Percentiles rank a stretch among this genome's conserved stretches.
phyloP scores from a whole-genome alignment of 1,140 invertebrate species.

The Planococcus citri region DNA sequence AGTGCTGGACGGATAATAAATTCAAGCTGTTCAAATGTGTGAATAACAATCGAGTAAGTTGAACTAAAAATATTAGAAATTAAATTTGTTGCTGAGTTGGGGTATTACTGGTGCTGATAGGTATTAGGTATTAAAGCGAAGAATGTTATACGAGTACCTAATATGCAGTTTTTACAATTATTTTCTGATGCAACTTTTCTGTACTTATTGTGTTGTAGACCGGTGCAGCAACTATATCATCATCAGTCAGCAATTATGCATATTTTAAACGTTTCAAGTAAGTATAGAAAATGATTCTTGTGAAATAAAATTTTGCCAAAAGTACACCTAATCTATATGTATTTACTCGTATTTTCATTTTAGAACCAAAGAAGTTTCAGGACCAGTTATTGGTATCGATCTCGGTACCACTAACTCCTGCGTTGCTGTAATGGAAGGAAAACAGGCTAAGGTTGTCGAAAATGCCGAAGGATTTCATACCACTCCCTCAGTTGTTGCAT shows the following conservation, averaged over 20 bases:
- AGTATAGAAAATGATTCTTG: neutral
- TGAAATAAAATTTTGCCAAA: too few species aligned
- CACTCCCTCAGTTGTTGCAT: conserved; percentile 92
- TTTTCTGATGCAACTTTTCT: neutral
- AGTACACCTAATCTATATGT: too few species aligned
- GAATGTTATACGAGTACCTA: too few species aligned
- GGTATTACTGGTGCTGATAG: too few species aligned
- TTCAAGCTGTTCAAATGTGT: too few species aligned
- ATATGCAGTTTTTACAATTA: too few species aligned
- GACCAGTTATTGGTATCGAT: conserved; percentile 94
- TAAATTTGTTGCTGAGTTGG: too few species aligned
- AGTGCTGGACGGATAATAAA: too few species aligned
- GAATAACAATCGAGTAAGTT: too few species aligned
- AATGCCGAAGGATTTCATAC: conserved; percentile 90
- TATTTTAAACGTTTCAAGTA: neutral
- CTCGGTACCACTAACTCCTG: conserved; percentile 96
- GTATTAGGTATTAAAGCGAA: too few species aligned
- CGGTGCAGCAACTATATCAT: neutral
- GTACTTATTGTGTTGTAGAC: neutral
- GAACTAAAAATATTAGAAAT: too few species aligned
- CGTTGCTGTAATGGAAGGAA: conserved; percentile 94
- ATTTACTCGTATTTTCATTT: neutral
- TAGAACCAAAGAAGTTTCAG: conserved; percentile 51
- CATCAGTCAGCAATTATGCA: neutral
- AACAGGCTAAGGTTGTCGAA: conserved; percentile 82